These are phyloP conservation scores for Hippocampus abdominalis DNA, from an alignment of 2,113 vertebrate genomes.

Conservation along the genomic window DNA sequence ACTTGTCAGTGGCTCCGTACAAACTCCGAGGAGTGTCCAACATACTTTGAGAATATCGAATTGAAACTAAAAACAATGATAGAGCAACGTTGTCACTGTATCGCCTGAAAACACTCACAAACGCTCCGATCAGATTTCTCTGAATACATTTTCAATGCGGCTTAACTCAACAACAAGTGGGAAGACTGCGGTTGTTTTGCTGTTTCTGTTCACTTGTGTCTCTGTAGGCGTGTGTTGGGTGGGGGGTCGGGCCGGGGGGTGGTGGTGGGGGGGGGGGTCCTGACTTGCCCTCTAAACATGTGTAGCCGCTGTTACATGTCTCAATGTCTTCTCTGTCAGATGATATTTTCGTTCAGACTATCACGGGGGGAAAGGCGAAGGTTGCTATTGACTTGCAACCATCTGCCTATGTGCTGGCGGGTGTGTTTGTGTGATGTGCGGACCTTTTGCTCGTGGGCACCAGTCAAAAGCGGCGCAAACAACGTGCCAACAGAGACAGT, in stretches of 20 bases:
- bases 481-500: slow-evolving; percentile 38
- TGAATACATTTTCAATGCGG: background rate
- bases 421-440: slow-evolving; percentile 17
- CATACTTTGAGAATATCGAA: background rate
- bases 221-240: slow-evolving; percentile 6
- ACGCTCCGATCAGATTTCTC: background rate
- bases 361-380: slow-evolving; percentile 32
- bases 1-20: too few species aligned
- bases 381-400: slow-evolving; percentile 36
- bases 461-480: slow-evolving; percentile 43
- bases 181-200: background rate
- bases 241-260: slow-evolving; percentile 1
- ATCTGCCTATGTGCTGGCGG: slow-evolving; percentile 4
- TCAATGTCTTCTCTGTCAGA: slow-evolving; percentile 28
- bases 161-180: too few species aligned
- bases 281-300: slow-evolving; percentile 29
- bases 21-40: too few species aligned
- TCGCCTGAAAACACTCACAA: background rate
- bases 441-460: slow-evolving; percentile 37
- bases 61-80: background rate
- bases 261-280: slow-evolving; percentile 28
- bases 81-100: background rate
- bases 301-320: slow-evolving; percentile 14
- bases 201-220: background rate
- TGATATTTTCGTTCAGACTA: slow-evolving; percentile 30